Conservation (phyloP, 2,888 invertebrate species). For the Mellilla xanthometata region DNA sequence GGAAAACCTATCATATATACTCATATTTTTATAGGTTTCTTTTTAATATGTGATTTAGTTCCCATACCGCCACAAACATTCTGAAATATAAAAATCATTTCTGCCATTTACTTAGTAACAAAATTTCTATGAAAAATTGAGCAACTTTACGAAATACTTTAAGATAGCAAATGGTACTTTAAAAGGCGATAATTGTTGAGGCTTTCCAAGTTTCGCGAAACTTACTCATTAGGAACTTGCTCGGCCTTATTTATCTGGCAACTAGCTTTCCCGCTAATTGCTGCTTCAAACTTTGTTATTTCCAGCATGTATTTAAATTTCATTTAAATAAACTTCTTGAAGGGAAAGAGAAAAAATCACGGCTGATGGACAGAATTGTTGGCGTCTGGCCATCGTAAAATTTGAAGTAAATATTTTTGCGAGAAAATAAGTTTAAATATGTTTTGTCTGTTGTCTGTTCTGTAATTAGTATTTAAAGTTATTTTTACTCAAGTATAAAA, state of each 20-base stretch:
- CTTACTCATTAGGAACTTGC: constrained; percentile 46
- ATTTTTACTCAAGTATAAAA: too few relatives aligned
- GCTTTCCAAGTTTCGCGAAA: constrained; percentile 36
- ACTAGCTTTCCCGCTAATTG: constrained; percentile 32
- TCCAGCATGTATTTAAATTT: constrained; percentile 5
- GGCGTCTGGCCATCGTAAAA: not conserved
- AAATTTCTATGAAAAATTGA: too few relatives aligned
- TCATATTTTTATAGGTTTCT: too few relatives aligned
- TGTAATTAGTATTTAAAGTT: too few relatives aligned
- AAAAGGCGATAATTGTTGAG: constrained; percentile 36
- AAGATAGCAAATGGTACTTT: constrained; percentile 33
- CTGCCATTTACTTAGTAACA: too few relatives aligned
- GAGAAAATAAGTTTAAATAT: too few relatives aligned
- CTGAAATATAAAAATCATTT: too few relatives aligned
- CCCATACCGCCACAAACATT: too few relatives aligned
- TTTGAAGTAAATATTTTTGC: too few relatives aligned
- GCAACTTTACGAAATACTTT: constrained; percentile 19
- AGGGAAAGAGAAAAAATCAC: not conserved
- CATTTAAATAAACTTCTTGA: not conserved
- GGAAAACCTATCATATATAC: too few relatives aligned
- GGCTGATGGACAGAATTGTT: not conserved
- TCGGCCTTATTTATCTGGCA: constrained; percentile 28
- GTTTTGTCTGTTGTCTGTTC: not conserved
- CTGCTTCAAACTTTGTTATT: constrained; percentile 18
- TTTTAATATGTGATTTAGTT: too few relatives aligned